These are phyloP conservation scores for Pocillopora meandrina DNA, from an alignment of 92 coral and sea anemone genomes.

Conservation along the genomic window DNA sequence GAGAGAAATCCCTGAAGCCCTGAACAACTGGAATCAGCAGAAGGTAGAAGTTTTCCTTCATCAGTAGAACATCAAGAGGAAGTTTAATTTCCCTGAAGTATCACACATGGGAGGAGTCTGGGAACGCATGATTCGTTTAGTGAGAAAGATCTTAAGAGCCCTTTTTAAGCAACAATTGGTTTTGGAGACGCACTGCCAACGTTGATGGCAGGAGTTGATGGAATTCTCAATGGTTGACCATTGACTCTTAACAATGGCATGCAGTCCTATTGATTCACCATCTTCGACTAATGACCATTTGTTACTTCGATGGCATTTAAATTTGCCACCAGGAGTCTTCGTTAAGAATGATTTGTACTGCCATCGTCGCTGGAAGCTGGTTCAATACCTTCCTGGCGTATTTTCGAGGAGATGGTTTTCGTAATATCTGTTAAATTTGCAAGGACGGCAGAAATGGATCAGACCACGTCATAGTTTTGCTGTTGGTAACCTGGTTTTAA, in stretches of 20 bases:
- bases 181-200: conserved; percentile 36
- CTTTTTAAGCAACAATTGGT: conserved; percentile 33
- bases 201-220: conserved; percentile 33
- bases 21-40: conserved; percentile 23
- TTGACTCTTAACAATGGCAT: neutral
- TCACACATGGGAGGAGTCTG: conserved; percentile 56
- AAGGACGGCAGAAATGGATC: neutral
- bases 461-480: no score
- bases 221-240: conserved; percentile 19
- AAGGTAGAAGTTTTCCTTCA: neutral
- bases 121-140: conserved; percentile 29
- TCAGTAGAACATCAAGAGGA: conserved; percentile 39
- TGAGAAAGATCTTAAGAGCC: conserved; percentile 39
- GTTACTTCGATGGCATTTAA: neutral
- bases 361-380: conserved; percentile 28
- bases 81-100: conserved; percentile 11
- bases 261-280: conserved; percentile 24
- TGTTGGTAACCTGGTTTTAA: neutral
- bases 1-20: conserved; percentile 29
- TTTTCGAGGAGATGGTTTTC: conserved; percentile 35
- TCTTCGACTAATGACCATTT: conserved; percentile 44
- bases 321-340: no score
- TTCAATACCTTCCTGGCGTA: conserved; percentile 27
- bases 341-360: conserved; percentile 15
- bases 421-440: conserved; percentile 21